Evolutionary conservation across 2,113 vertebrate genomes (phyloP), one percentile per base, ranked within the genome.

Genomic region (Rallus limicola): DNA sequence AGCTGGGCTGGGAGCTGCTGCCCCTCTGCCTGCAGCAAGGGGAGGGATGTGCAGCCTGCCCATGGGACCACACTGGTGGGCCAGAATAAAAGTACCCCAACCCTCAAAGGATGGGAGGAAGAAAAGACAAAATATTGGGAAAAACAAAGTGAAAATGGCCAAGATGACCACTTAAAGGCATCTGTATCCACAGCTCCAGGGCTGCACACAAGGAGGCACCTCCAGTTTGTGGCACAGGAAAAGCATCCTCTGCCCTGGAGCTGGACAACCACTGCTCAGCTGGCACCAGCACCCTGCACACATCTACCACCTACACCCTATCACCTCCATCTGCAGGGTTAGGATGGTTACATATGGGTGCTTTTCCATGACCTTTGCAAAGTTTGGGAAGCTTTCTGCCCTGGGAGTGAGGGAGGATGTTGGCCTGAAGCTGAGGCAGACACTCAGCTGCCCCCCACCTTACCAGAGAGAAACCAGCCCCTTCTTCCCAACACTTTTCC

Each of bases 241-340:
- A 20, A 29, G 40, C 40, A 34, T 26, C 68, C 68, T 33, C 46
- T 33, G 42, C 42, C 42, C 76, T 4, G 6, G 52, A 31, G 76
- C 58, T 50, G 69, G 69, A 59, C 52, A 52, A 3, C 46, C 33
- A 4, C 59, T 14, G 34, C 81, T 23, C 3, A 23, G 42, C 56
- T 28, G 5, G 42, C 52, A 25, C 42, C 40, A 40, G 11, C 16
- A 6, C 4, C 69, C 82, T 3, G 21, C 29, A 0, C 2, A 16
- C 42, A 7, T 17, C 0, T 2, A 5, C 16, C 34, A 26, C 24
- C 50, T 26, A 13, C 25, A 26, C 8, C 13, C 50, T 26, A 26
- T 25, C n/a, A 7, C 13, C 58, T 53, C 62, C 17, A 1, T 3
- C 79, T 16, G 33, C 15, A 5, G 1, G 11, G 48, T 26, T 12